Base-by-base conservation (phyloP, 2,113 vertebrate genomes). In the Osmerus mordax region DNA sequence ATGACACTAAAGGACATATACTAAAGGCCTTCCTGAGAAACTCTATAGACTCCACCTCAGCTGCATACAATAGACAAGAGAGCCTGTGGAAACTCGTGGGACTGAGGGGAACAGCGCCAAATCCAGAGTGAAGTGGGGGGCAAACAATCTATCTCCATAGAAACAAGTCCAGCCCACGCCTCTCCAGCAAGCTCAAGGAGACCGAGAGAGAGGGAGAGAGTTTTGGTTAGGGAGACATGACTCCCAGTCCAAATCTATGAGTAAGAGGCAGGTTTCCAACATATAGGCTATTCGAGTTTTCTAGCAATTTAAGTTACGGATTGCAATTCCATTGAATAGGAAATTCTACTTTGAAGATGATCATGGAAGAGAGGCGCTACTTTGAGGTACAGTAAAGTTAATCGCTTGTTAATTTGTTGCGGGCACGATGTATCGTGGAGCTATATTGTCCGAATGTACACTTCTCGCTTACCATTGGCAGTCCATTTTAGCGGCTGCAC, bases 311-410 rank as follows among this genome's bases (percentile, higher is more conserved):
- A 78, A 79, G 67, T 71, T 74, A n/a, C 70, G 12, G 81, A 78
- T 84, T 81, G 21, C 32, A 54, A 51, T 72, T 79, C 74, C 76
- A 71, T 78, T 82, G 83, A 79, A 83, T 67, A 60, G 25, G 83
- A 75, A 73, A 78, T 73, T 78, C 74, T 47, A 84, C 75, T 59
- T 77, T 81, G 83, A 81, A 82, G 79, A 89, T 89, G 83, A 84
- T 74, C 72, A 76, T 88, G 89, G 85, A 82, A 74, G 72, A 32
- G 76, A 83, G 78, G 69, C 76, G 56, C 72, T 77, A 81, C 76
- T 29, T 61, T 58, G 79, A 93, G 92, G 92, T 93, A 93, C 90
- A 53, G 19, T 93, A 93, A 90, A 53, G 19, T 41, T 53, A 80
- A 71, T 71, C 69, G 55, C 32, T 65, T 19, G 28, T 64, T 36